phyloP scores from a whole-genome alignment of 2,888 invertebrate genomes.

The Tortricodes alternella region DNA sequence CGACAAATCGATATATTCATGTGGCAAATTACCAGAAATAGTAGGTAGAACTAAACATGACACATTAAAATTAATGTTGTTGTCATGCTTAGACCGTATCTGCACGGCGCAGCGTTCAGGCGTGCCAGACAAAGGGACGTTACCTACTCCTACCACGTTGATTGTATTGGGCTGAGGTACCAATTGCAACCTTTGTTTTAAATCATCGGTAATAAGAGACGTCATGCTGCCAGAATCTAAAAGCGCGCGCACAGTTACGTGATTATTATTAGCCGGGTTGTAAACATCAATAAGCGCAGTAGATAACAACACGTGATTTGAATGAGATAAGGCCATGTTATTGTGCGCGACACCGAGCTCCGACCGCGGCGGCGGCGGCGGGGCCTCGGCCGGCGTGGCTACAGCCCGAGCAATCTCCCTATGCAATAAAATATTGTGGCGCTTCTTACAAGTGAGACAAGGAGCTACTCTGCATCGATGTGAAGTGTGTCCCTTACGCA shows the following conservation, averaged over 20 bases:
- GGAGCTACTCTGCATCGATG: constrained; percentile 1
- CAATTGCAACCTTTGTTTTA: constrained; percentile 2
- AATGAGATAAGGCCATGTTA: background rate
- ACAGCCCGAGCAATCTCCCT: background rate
- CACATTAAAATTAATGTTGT: background rate
- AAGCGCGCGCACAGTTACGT: constrained; percentile 2
- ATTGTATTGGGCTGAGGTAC: background rate
- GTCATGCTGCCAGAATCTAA: constrained; percentile 21
- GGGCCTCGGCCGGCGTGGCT: background rate
- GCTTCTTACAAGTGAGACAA: constrained; percentile 9
- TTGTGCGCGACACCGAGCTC: background rate
- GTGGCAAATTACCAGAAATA: constrained; percentile 14
- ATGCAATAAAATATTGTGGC: constrained; percentile 14
- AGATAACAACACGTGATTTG: constrained; percentile 6
- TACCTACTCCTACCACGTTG: constrained; percentile 21
- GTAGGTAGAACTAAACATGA: constrained; percentile 10
- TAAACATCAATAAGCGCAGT: constrained; percentile 10
- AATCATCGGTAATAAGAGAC: constrained; percentile 13
- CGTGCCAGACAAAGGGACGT: background rate
- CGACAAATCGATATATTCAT: background rate
- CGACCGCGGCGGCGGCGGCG: background rate
- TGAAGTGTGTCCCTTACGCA: background rate
- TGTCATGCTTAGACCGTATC: background rate
- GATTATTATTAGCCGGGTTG: constrained; percentile 4
- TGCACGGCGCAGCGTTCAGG: background rate